phyloP scores from a whole-genome alignment of 1,140 invertebrate species.

The Lasaia peninsularis region DNA sequence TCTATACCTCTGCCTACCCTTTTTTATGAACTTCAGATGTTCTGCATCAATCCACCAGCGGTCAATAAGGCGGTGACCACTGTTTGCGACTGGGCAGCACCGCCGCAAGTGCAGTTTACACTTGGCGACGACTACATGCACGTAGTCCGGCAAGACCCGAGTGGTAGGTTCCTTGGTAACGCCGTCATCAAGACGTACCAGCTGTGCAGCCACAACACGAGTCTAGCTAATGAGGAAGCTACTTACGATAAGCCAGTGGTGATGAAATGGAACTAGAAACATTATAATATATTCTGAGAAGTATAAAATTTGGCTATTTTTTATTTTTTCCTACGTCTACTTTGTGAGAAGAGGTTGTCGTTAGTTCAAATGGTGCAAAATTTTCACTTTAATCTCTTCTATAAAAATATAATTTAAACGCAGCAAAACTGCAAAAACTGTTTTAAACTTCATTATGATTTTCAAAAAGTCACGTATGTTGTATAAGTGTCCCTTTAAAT shows the following conservation, averaged over 20 bases:
- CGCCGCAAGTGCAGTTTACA: constrained; percentile 55
- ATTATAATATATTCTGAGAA: neutral
- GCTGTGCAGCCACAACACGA: constrained; percentile 49
- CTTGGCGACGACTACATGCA: constrained; percentile 58
- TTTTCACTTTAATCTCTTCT: too few species aligned
- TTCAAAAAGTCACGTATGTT: too few species aligned
- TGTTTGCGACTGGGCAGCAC: constrained; percentile 59
- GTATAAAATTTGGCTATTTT: neutral
- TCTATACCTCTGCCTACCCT: too few species aligned
- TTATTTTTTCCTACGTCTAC: neutral
- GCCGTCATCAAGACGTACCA: constrained; percentile 60
- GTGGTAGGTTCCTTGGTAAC: constrained; percentile 44
- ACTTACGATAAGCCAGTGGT: neutral
- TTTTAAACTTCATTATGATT: too few species aligned
- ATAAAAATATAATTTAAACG: too few species aligned
- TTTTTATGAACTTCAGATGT: constrained; percentile 44
- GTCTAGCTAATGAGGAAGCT: constrained; percentile 1
- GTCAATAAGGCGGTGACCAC: constrained; percentile 47
- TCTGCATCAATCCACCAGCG: constrained; percentile 47
- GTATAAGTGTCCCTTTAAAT: too few species aligned
- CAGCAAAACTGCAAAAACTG: too few species aligned
- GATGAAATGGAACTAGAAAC: neutral
- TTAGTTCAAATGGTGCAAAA: too few species aligned
- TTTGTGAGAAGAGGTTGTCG: too few species aligned
- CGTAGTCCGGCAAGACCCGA: constrained; percentile 54